Conservation (phyloP, 2,888 invertebrate genomes). For the Microctonus aethiopoides region DNA sequence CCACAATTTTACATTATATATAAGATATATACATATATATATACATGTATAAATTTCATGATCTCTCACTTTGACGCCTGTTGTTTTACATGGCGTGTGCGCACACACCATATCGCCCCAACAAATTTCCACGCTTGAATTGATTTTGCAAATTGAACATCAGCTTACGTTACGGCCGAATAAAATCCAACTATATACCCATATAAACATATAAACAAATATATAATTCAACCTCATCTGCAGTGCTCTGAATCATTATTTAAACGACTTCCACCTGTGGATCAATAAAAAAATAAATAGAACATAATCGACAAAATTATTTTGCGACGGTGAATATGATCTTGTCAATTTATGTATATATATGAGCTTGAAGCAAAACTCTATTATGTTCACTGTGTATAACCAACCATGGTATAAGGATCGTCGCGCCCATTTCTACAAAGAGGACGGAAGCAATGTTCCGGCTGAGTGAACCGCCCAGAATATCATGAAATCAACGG, state of each 20-base stretch:
- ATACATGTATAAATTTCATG: neutral
- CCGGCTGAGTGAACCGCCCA: slow-evolving; percentile 35
- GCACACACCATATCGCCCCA: slow-evolving; percentile 1
- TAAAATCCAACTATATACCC: neutral
- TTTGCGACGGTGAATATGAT: neutral
- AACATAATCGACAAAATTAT: too few relatives aligned
- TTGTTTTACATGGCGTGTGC: neutral
- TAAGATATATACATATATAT: neutral
- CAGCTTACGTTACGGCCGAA: slow-evolving; percentile 28
- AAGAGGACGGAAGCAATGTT: slow-evolving; percentile 45
- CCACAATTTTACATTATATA: neutral
- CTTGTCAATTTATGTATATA: neutral
- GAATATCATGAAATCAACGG: slow-evolving; percentile 37
- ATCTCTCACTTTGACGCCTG: slow-evolving; percentile 22
- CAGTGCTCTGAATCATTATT: slow-evolving; percentile 10
- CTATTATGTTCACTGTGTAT: neutral
- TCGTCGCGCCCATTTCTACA: slow-evolving; percentile 40
- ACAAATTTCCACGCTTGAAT: slow-evolving; percentile 31
- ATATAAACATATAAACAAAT: neutral
- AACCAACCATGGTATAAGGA: neutral
- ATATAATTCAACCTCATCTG: slow-evolving; percentile 1
- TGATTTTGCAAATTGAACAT: slow-evolving; percentile 23
- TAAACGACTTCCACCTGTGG: neutral
- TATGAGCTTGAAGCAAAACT: slow-evolving; percentile 2
- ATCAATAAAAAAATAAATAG: slow-evolving; percentile 27